Base-by-base conservation (phyloP, 2,888 invertebrate species). In the Incurvaria masculella region DNA sequence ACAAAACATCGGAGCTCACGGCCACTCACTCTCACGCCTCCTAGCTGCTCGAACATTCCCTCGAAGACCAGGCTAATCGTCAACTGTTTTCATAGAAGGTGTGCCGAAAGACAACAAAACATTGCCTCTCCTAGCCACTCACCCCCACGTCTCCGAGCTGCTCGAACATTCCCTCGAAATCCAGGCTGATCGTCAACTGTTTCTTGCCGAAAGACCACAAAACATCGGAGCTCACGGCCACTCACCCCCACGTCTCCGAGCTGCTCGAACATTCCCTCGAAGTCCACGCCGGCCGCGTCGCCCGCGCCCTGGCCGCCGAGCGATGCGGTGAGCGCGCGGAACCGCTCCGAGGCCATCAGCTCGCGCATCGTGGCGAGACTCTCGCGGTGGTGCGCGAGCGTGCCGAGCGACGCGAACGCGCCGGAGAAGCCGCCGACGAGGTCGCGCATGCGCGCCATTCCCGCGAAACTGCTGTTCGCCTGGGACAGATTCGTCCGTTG, bases 391-490 rank as follows among this genome's bases (percentile, higher is more conserved):
- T 57, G 44, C 0, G 63, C 49, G 42, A 78, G 53, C 8, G 57
- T 56, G 45, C 62, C 61, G 26, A 76, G 54, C 0, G 75, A 63
- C 0, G 69, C 60, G 53, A 74, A 65, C 0, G 74, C 63, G 1
- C 55, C 55, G 0, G 79, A 62, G 53, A 79, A 66, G 1, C 71
- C 65, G 49, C 72, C 72, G 18, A 80, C 60, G 1, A 79, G 57
- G 1, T 58, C 54, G 0, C 68, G 63, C 39, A 82, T 57, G 11
- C 72, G 69, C 20, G 70, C 64, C 58, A 82, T 66, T 43, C 78
- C 75, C 1, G 75, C 65, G 55, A 84, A 84, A 0, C 81, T 79
- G 4, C 65, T 57, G 62, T 84, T 85, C 1, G 81, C 79, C 84
- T 84, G 62, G 4, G 52, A 59, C 50, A 45, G 23, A 2, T 23